Base-by-base conservation (phyloP, 1,140 invertebrate species). In the Sycophila sp. region DNA sequence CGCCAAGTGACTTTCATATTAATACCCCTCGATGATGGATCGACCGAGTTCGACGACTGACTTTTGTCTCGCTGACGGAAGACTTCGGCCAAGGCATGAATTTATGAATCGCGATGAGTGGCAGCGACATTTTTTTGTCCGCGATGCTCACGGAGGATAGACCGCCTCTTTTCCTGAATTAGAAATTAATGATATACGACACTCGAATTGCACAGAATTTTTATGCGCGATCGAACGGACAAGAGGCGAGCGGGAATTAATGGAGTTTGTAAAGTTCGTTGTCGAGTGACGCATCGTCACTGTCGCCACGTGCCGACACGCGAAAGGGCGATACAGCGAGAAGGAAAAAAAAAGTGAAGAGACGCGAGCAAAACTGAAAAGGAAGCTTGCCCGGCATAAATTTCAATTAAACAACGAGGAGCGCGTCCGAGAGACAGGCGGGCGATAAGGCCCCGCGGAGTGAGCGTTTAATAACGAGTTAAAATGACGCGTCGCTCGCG, bases 401-500 rank as follows among this genome's bases (percentile, higher is more conserved):
- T 67, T 58, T 22, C 36, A 58, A 58, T 66, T 45, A 36, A 36
- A 47, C 15, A 36, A n/a, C 13, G 4, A 11, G 26, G 15, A 36
- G 40, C 17, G 17, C 17, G 22, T 32, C 0, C 30, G 19, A n/a
- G 28, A 2, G 56, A 38, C 56, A 30, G 51, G 51, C 32, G 24
- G 58, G n/a, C n/a, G n/a, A 69, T 60, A 36, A 58, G 53, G n/a
- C n/a, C n/a, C n/a, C 22, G n/a, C 45, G n/a, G 51, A 58, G 17
- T 28, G 22, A 47, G 10, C 4, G 26, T 58, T 58, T 56, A 28
- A 6, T 26, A 51, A 51, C 77, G 77, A 79, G 76, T 70, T 69
- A 71, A 72, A 77, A 73, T 75, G 73, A 75, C 15, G 13, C 36
- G 17, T 32, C 28, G 60, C 77, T 73, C 76, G 74, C 77, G 75